Evolutionary conservation across 53 echinoderm and acorn worm genomes (phyloP), one percentile per base, ranked within the genome.

Genomic region (Echinarachnius parma): DNA sequence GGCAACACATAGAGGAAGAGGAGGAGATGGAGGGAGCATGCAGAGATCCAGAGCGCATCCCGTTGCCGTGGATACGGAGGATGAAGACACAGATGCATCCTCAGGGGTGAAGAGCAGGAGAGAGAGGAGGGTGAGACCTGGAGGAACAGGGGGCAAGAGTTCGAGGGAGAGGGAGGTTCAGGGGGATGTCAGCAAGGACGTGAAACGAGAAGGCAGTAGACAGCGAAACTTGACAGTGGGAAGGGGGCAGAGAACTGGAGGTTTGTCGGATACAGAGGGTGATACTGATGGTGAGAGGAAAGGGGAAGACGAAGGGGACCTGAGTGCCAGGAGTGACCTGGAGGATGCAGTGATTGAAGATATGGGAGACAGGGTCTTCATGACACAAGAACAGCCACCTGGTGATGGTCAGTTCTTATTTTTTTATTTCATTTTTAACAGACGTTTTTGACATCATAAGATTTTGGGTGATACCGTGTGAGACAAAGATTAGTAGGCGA

Each of bases 301-400:
- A 18, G 72, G 60, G 29, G 63, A 55, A n/a, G 76, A 64, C 1
- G 63, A 37, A 4, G 44, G 25, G 24, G 78, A 71, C 13, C 42
- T 54, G 16, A 57, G 70, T 20, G 59, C 52, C n/a, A 77, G 61
- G 27, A 77, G 60, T 57, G 75, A 69, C 37, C 34, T 69, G 3
- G 52, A 64, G 28, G 78, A 78, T 5, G 64, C 44, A 22, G 53
- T 64, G 7, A 19, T 34, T 64, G 53, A 35, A 24, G 55, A 35
- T 9, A 48, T 48, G 29, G 70, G 23, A 33, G 53, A 53, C 33
- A 34, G 70, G 5, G 58, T 66, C 14, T 79, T 79, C 79, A 65
- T 79, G 31, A 79, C 79, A 23, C 47, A 66, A 48, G 78, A 76
- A 14, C 13, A 46, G n/a, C 19, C 78, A 34, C 36, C 23, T n/a